Base-by-base conservation (phyloP, 2,113 vertebrate genomes). In the Lasiurus cinereus region DNA sequence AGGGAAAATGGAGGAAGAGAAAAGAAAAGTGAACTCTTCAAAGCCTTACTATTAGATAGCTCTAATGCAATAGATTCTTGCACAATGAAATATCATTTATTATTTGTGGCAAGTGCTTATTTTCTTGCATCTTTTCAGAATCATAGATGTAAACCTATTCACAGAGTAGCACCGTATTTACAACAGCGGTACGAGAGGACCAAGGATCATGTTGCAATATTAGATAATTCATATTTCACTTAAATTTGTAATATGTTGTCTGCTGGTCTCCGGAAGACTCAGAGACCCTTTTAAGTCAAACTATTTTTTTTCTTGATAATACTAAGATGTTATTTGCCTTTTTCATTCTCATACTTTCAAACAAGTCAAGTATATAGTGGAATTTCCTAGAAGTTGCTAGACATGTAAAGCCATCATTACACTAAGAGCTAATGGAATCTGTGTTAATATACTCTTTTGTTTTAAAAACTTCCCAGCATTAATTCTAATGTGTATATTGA, bases 61-160 rank as follows among this genome's bases (percentile, higher is more conserved):
- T 16, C 72, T 80, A 72, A 76, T 14, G 12, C 33, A 59, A 21
- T 24, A 56, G 36, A 76, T 48, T 8, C 59, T 72, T 83, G 46
- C 36, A 31, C 73, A 33, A 88, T 9, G 46, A 88, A 76, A 31
- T 43, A 43, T 33, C 70, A 50, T 80, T 70, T 85, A 80, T 59
- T 27, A 33, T 29, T 48, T 14, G 15, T 33, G 70, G 48, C 7
- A 43, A 29, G 48, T 48, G 66, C 33, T 9, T 31, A 22, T 73
- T 72, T 93, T 72, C 14, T 79, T 74, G 56, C 33, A 80, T 91
- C 67, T 94, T 36, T 88, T 88, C 72, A 59, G 64, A 79, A 66
- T 92, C 36, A 24, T 15, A 36, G 13, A 33, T n/a, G 13, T 16
- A 50, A 78, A 90, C 29, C 10, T 39, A 14, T 54, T 90, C 24